phyloP scores from a whole-genome alignment of 2,888 invertebrate genomes.

The Endotricha flammealis region DNA sequence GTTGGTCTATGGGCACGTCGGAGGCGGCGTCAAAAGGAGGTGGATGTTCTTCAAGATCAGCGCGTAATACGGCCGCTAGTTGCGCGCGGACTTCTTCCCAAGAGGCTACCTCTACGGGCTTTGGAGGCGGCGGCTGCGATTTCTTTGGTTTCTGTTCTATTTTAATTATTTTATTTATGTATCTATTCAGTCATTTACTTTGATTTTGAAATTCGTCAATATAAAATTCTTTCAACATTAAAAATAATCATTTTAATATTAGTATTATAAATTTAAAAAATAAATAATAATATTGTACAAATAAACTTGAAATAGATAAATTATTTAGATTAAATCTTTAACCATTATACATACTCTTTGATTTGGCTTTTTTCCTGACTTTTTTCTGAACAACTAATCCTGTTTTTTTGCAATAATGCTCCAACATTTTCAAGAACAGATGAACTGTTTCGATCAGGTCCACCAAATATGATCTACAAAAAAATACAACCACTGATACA shows the following conservation, averaged over 20 bases:
- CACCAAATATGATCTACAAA: constrained; percentile 84
- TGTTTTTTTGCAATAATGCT: constrained; percentile 81
- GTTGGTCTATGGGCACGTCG: constrained; percentile 90
- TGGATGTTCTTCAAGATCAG: constrained; percentile 76
- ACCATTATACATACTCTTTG: constrained; percentile 75
- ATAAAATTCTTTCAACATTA: too few species aligned
- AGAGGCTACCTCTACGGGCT: constrained; percentile 44
- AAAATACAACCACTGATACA: too few species aligned
- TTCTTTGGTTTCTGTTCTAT: constrained; percentile 32
- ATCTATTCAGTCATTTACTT: too few species aligned
- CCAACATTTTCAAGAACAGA: constrained; percentile 93
- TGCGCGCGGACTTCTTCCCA: constrained; percentile 84
- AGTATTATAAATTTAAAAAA: too few species aligned
- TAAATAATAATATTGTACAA: too few species aligned
- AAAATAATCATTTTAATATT: too few species aligned
- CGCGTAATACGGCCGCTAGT: constrained; percentile 77
- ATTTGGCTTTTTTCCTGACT: constrained; percentile 65
- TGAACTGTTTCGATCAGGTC: constrained; percentile 95
- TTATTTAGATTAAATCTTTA: too few species aligned
- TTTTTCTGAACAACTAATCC: constrained; percentile 85
- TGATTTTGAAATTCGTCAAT: too few species aligned
- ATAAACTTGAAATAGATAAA: too few species aligned
- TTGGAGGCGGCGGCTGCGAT: constrained; percentile 23
- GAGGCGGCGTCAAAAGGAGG: constrained; percentile 92
- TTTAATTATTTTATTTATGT: too few species aligned